phyloP scores from a whole-genome alignment of 2,797 vertebrate species.

The Mus minutoides region DNA sequence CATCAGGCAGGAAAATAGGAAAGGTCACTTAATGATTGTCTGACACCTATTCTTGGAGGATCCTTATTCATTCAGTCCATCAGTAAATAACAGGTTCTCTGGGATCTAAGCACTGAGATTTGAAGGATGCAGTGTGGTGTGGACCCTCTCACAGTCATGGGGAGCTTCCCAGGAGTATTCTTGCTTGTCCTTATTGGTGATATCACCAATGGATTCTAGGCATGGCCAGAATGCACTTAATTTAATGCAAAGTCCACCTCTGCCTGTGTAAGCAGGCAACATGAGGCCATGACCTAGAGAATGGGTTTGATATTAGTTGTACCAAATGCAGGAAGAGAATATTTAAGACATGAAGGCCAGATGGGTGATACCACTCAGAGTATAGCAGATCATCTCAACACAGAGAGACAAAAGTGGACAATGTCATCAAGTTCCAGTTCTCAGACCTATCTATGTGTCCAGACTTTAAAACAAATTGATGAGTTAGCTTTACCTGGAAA shows the following conservation, averaged over 20 bases:
- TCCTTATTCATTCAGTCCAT: neutral
- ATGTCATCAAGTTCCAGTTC: neutral
- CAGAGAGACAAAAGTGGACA: neutral
- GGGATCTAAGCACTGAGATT: neutral
- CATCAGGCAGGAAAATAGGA: neutral
- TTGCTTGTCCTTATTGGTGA: neutral
- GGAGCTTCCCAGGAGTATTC: neutral
- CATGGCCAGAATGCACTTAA: neutral
- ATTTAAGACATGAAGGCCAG: neutral
- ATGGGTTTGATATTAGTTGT: neutral
- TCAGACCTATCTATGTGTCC: neutral
- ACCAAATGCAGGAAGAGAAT: neutral
- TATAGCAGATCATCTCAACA: neutral
- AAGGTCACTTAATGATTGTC: neutral
- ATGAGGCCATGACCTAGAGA: neutral
- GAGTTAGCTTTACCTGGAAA: neutral
- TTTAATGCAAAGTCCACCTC: neutral
- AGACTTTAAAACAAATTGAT: neutral
- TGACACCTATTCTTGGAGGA: neutral
- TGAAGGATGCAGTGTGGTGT: accelerated
- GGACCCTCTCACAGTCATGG: too few relatives aligned
- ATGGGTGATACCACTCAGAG: neutral
- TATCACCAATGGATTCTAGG: neutral
- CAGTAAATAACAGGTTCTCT: neutral
- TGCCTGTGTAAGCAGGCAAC: neutral